Evolutionary conservation across 1,140 invertebrate species (phyloP).

Genomic region (Geopemphigus sp.): DNA sequence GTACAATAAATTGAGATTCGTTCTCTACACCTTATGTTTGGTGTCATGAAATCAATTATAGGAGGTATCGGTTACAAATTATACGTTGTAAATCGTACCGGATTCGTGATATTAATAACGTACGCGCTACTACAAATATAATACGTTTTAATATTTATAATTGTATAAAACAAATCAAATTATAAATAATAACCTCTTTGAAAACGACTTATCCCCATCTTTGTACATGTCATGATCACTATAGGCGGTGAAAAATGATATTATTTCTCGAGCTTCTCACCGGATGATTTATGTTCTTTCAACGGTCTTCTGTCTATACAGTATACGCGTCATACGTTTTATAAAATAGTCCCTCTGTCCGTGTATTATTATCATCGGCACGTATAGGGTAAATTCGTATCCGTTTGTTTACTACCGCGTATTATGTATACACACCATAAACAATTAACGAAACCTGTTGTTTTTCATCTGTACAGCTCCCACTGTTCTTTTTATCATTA

Average conservation of each 20-base stretch:
- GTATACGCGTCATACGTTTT: not conserved
- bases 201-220: not conserved
- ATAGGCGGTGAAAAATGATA: not conserved
- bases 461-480: constrained; percentile 16
- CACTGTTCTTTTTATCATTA: constrained; percentile 12
- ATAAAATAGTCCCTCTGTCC: not conserved
- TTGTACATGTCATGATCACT: not conserved
- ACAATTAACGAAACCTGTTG: constrained; percentile 46
- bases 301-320: not conserved
- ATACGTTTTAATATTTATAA: too few relatives aligned
- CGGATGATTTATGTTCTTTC: constrained; percentile 34
- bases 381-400: constrained; percentile 14
- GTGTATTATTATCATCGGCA: not conserved
- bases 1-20: not conserved
- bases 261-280: constrained; percentile 12
- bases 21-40: not conserved
- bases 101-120: not conserved
- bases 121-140: too few relatives aligned
- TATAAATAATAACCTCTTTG: constrained; percentile 14
- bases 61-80: too few relatives aligned
- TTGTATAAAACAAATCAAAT: not conserved
- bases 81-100: too few relatives aligned
- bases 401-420: constrained; percentile 36
- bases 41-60: too few relatives aligned
- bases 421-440: not conserved